phyloP scores from a whole-genome alignment of 2,888 invertebrate species.

The Tetrapedia diversipes region DNA sequence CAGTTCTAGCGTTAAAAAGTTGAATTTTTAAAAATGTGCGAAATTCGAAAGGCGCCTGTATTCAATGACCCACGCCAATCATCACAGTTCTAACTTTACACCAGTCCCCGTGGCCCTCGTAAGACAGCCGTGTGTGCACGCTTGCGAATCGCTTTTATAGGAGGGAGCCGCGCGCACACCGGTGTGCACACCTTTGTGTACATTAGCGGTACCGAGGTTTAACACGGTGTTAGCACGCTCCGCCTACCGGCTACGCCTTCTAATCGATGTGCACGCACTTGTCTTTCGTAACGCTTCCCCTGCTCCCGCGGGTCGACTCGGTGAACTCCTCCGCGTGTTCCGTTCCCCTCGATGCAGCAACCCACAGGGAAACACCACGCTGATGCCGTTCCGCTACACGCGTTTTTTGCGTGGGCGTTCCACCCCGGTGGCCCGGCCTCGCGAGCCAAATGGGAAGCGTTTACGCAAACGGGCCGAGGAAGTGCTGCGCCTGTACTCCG shows the following conservation, averaged over 20 bases:
- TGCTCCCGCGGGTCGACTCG: slow-evolving; percentile 11
- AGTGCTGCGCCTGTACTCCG: not conserved
- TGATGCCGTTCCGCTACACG: slow-evolving; percentile 39
- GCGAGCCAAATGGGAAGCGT: slow-evolving; percentile 25
- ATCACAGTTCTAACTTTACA: too few relatives aligned
- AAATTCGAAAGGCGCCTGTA: too few relatives aligned
- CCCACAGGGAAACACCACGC: slow-evolving; percentile 31
- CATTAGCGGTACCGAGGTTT: slow-evolving; percentile 66
- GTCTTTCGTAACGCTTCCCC: slow-evolving; percentile 62
- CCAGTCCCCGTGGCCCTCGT: too few relatives aligned
- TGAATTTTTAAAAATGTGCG: too few relatives aligned
- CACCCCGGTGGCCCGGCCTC: slow-evolving; percentile 23
- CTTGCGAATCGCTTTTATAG: slow-evolving; percentile 38
- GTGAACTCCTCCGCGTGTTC: slow-evolving; percentile 11
- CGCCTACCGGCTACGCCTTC: slow-evolving; percentile 80
- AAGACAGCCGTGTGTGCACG: not conserved
- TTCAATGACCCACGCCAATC: too few relatives aligned
- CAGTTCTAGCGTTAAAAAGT: too few relatives aligned
- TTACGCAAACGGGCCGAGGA: slow-evolving; percentile 26
- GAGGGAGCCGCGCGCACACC: slow-evolving; percentile 25
- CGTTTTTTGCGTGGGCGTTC: slow-evolving; percentile 24
- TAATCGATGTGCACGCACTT: slow-evolving; percentile 75
- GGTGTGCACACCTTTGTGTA: slow-evolving; percentile 39
- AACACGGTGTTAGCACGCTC: slow-evolving; percentile 73
- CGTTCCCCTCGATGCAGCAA: not conserved